Percentiles rank a stretch among this genome's conserved stretches.
These are phyloP conservation scores for Meriones psammophilus DNA, from an alignment of 2,797 vertebrate species.

Conservation along the genomic window DNA sequence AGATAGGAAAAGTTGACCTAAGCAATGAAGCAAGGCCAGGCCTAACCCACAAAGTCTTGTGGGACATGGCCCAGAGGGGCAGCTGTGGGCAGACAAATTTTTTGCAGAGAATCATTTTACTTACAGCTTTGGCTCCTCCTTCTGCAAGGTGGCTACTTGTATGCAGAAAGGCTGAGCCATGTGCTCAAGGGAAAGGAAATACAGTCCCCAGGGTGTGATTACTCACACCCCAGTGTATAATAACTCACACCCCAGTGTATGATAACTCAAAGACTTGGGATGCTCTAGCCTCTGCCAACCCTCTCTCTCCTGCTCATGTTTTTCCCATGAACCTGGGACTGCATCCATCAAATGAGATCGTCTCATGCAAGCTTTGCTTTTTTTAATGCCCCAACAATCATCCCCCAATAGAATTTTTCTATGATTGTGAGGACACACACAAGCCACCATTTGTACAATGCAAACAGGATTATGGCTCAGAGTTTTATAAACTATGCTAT, in stretches of 20 bases:
- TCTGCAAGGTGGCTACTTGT: background rate
- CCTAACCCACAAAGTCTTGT: background rate
- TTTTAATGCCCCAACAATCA: conserved; percentile 18
- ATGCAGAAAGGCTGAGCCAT: background rate
- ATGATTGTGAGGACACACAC: background rate
- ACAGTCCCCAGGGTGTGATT: background rate
- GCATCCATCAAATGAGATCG: background rate
- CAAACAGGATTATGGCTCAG: background rate
- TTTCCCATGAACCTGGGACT: background rate
- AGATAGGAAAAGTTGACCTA: conserved; percentile 26
- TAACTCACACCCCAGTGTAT: background rate
- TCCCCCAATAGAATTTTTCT: background rate
- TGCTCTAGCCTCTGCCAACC: background rate
- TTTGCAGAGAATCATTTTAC: background rate
- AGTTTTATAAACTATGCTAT: conserved; percentile 41
- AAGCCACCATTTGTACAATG: conserved; percentile 23
- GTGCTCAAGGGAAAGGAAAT: background rate
- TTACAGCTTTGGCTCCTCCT: background rate
- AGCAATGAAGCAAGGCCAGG: too few species aligned
- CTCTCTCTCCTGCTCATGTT: conserved; percentile 1
- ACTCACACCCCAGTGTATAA: background rate
- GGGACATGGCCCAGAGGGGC: background rate
- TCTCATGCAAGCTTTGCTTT: conserved; percentile 30
- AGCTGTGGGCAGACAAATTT: background rate
- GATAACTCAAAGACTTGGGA: background rate